Conservation (phyloP, 1,140 invertebrate species). For the Ylistrum balloti region DNA sequence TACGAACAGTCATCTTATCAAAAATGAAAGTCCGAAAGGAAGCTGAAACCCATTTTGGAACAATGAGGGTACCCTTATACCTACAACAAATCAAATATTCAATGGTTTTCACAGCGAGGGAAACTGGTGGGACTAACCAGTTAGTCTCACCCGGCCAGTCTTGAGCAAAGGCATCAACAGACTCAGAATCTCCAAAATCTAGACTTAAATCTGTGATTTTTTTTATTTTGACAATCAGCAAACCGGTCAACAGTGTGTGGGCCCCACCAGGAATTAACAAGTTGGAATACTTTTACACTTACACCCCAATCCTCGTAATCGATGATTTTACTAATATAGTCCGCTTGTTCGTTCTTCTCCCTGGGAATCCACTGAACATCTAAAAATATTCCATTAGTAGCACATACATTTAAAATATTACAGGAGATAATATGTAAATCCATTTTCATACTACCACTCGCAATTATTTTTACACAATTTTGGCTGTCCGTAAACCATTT, state of each 20-base stretch:
- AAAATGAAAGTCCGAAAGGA: constrained; percentile 54
- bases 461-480: constrained; percentile 50
- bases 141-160: constrained; percentile 42
- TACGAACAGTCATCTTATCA: neutral
- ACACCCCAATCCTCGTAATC: constrained; percentile 49
- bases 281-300: constrained; percentile 44
- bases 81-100: constrained; percentile 45
- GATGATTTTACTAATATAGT: too few relatives aligned
- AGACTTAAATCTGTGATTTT: neutral
- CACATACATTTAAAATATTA: constrained; percentile 46
- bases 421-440: constrained; percentile 44
- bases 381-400: neutral
- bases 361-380: constrained; percentile 47
- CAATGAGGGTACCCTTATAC: constrained; percentile 43
- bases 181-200: constrained; percentile 41
- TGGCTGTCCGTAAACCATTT: constrained; percentile 63
- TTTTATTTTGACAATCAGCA: neutral
- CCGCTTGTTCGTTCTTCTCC: neutral
- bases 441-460: constrained; percentile 55
- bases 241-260: constrained; percentile 47
- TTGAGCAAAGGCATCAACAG: constrained; percentile 42
- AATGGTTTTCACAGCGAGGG: neutral
- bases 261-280: constrained; percentile 44
- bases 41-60: constrained; percentile 51
- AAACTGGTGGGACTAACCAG: constrained; percentile 47